A percentile compares a stretch with the other conserved stretches of the same genome.
Conservation (phyloP, 2,888 invertebrate species). For the Megaustenia siamemsis region DNA sequence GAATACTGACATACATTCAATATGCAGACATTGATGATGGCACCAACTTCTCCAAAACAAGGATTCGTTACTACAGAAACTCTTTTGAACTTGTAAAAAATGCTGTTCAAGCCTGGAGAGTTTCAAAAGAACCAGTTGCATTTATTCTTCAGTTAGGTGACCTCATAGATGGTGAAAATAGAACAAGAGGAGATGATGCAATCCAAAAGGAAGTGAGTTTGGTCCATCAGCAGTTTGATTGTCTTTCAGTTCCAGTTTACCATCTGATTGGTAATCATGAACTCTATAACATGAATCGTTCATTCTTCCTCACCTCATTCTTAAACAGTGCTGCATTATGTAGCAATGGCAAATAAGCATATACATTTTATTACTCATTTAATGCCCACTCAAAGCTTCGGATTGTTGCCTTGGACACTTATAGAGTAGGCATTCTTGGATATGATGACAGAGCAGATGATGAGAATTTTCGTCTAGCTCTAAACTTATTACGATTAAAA, state of each 20-base stretch:
- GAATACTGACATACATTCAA: constrained; percentile 80
- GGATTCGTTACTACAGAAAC: constrained; percentile 76
- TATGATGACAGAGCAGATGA: constrained; percentile 60
- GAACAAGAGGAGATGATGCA: constrained; percentile 57
- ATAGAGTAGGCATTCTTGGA: constrained; percentile 77
- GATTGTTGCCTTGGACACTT: constrained; percentile 78
- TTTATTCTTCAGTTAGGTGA: constrained; percentile 80
- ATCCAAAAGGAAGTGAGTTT: constrained; percentile 66
- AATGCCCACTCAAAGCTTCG: constrained; percentile 68
- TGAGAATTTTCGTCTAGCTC: constrained; percentile 66
- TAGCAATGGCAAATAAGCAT: constrained; percentile 46
- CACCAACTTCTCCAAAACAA: constrained; percentile 73
- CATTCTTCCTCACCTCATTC: constrained; percentile 64
- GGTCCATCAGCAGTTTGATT: constrained; percentile 68
- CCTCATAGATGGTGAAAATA: constrained; percentile 78
- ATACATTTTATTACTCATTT: constrained; percentile 73
- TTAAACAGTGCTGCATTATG: constrained; percentile 61
- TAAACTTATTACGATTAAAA: constrained; percentile 63
- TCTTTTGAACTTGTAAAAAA: constrained; percentile 72
- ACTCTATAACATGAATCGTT: constrained; percentile 78
- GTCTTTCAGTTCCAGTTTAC: constrained; percentile 63
- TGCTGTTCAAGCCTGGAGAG: constrained; percentile 74
- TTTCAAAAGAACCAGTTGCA: constrained; percentile 56
- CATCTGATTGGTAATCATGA: constrained; percentile 80
- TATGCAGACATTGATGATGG: constrained; percentile 79